These are phyloP conservation scores for Vireo griseus DNA, from an alignment of 2,797 vertebrate species.

Conservation along the genomic window DNA sequence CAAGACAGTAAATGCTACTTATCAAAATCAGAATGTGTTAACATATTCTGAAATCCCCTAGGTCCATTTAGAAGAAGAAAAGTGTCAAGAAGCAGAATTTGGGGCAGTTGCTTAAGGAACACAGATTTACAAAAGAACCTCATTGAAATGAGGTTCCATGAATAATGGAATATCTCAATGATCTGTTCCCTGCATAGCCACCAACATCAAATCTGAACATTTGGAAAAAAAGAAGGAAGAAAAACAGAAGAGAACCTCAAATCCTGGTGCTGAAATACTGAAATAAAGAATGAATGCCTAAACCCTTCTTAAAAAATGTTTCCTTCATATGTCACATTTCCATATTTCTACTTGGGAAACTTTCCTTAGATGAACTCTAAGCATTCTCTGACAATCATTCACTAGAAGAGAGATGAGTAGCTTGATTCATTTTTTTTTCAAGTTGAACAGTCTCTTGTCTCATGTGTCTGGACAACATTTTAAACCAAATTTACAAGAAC, in stretches of 20 bases:
- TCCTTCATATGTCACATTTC: slow-evolving; percentile 49
- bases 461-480: background rate
- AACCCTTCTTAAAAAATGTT: background rate
- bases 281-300: background rate
- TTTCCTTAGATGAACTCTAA: slow-evolving; percentile 24
- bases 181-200: background rate
- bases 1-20: background rate
- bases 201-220: background rate
- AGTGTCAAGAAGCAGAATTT: background rate
- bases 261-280: background rate
- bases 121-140: background rate
- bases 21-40: background rate
- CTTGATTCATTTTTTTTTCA: background rate
- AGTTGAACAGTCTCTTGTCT: background rate
- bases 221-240: background rate
- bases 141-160: background rate
- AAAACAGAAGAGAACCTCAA: background rate
- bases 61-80: background rate
- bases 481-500: slow-evolving; percentile 34
- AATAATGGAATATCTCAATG: background rate
- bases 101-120: background rate
- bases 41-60: background rate
- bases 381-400: slow-evolving; percentile 2
- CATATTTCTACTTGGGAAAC: slow-evolving; percentile 2
- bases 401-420: background rate